Evolutionary conservation across 2,888 invertebrate species (phyloP).

Genomic region (Volucella inanis): DNA sequence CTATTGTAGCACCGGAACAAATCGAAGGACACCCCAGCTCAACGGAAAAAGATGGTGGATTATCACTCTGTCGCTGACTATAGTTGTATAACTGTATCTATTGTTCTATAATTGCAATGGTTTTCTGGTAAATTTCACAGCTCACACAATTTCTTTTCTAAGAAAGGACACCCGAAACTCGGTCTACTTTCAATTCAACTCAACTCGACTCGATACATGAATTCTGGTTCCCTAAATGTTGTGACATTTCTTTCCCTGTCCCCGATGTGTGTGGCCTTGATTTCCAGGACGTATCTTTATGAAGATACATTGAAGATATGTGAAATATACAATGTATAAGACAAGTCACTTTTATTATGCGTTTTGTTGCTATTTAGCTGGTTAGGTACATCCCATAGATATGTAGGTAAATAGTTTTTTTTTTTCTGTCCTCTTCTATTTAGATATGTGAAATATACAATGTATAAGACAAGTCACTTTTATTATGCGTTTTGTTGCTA

Average conservation of each 20-base stretch:
- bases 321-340: not conserved
- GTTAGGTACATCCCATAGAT: conserved; percentile 31
- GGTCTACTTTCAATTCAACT: not conserved
- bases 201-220: not conserved
- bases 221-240: conserved; percentile 16
- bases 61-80: too few species aligned
- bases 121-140: conserved; percentile 73
- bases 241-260: conserved; percentile 20
- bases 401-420: conserved; percentile 35
- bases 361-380: conserved; percentile 58
- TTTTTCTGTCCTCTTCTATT: conserved; percentile 11
- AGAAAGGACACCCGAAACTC: conserved; percentile 27
- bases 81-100: not conserved
- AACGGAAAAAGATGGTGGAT: conserved; percentile 7
- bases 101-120: conserved; percentile 73
- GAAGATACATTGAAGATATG: not conserved
- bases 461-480: conserved; percentile 51
- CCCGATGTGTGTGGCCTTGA: conserved; percentile 49
- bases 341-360: conserved; percentile 66
- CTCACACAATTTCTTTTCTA: conserved; percentile 37
- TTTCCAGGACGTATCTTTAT: not conserved
- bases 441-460: too few species aligned
- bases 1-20: conserved; percentile 25
- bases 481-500: conserved; percentile 63
- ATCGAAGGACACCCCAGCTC: conserved; percentile 29